These are phyloP conservation scores for Montipora sp. DNA, from an alignment of 64 coral and sea anemone genomes.

Conservation along the genomic window DNA sequence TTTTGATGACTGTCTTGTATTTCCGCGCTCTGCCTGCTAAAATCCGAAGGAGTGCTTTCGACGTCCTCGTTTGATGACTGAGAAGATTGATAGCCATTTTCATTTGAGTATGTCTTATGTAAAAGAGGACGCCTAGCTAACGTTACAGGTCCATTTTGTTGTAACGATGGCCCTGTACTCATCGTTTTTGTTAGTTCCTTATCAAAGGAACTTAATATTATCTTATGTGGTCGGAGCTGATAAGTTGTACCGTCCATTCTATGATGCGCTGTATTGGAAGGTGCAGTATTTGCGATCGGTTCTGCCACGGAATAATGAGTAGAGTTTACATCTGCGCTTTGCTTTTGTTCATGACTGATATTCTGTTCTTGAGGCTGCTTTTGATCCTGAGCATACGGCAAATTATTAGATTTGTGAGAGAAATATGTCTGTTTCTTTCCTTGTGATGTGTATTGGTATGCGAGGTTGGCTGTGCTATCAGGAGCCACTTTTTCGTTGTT, in stretches of 20 bases:
- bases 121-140: neutral
- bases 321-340: neutral
- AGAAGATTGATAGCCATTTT: neutral
- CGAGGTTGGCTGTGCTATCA: neutral
- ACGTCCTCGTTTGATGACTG: neutral
- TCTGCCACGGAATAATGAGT: neutral
- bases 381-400: neutral
- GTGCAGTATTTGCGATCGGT: neutral
- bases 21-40: neutral
- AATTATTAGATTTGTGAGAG: neutral
- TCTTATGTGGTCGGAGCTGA: conserved; percentile 26
- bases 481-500: too few relatives aligned
- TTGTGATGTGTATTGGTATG: neutral
- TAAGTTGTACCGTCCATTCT: neutral
- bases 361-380: neutral
- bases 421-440: neutral
- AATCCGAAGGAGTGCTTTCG: neutral
- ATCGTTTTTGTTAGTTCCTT: neutral
- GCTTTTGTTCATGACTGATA: neutral
- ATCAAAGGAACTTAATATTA: conserved; percentile 38
- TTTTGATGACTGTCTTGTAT: neutral
- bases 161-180: neutral
- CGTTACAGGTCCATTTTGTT: neutral
- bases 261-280: neutral
- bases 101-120: neutral